Conservation (phyloP, 35 echinoderm and acorn worm genomes). For the Stichopus chloronotus region DNA sequence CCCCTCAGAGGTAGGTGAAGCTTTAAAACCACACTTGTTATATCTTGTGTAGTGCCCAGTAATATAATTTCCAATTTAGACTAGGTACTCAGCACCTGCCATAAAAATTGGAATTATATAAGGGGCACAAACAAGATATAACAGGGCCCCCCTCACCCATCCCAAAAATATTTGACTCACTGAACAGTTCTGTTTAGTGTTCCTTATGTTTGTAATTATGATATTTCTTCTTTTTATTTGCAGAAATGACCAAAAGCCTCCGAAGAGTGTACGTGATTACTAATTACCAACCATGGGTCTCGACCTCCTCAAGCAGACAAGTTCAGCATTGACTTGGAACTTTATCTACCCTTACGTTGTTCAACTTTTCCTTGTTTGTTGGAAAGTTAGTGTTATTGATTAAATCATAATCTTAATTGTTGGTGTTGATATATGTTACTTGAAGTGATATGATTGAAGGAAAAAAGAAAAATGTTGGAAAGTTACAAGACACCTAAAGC, state of each 20-base stretch:
- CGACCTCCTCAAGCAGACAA: background rate
- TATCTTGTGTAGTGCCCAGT: conserved; percentile 34
- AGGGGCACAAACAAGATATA: conserved; percentile 39
- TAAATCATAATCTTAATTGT: background rate
- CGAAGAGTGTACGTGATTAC: background rate
- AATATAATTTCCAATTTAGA: conserved; percentile 38
- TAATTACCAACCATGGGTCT: background rate
- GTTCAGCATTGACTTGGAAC: background rate
- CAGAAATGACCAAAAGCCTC: background rate
- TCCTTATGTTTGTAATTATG: background rate
- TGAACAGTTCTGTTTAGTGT: background rate
- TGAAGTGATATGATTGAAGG: background rate
- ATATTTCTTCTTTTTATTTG: conserved; percentile 7
- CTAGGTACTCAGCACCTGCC: conserved; percentile 28
- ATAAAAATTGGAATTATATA: conserved; percentile 49
- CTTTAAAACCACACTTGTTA: conserved; percentile 52
- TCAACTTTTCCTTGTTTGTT: background rate
- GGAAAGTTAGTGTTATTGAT: background rate
- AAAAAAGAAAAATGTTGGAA: background rate
- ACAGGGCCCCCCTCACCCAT: conserved; percentile 22
- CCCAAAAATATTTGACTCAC: background rate
- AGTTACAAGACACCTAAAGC: background rate
- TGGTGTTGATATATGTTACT: background rate
- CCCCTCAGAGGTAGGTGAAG: background rate
- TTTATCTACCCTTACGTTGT: background rate